Evolutionary conservation across 1,140 invertebrate genomes (phyloP).

Genomic region (Meteorus sp.): DNA sequence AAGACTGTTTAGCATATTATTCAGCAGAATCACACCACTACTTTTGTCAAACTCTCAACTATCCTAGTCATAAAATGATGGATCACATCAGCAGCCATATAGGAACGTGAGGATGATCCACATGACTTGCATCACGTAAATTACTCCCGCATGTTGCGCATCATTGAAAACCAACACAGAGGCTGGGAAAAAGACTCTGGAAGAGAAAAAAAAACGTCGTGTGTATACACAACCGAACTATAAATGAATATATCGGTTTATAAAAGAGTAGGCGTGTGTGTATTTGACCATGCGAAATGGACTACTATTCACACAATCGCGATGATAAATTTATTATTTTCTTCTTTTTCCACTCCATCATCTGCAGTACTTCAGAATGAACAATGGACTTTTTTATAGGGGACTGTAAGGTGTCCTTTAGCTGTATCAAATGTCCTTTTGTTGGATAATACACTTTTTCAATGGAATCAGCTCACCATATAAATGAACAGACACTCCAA

Average conservation of each 20-base stretch:
- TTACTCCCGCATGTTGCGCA: conserved; percentile 46
- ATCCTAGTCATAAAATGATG: conserved; percentile 41
- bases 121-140: conserved; percentile 49
- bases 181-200: no score
- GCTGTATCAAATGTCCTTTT: neutral
- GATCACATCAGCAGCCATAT: no score
- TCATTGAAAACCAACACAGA: conserved; percentile 25
- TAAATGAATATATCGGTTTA: conserved; percentile 8
- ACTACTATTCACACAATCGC: conserved; percentile 36
- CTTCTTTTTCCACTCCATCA: conserved; percentile 36
- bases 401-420: neutral
- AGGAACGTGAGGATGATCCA: conserved; percentile 37
- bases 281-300: conserved; percentile 28
- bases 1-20: conserved; percentile 32
- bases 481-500: no score
- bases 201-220: conserved; percentile 35
- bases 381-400: neutral
- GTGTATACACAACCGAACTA: neutral
- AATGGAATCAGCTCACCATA: neutral
- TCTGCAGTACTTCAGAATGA: conserved; percentile 13
- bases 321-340: conserved; percentile 43
- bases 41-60: conserved; percentile 42
- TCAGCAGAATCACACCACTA: conserved; percentile 46
- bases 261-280: conserved; percentile 11
- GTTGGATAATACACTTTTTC: conserved; percentile 1